Evolutionary conservation across 1,140 invertebrate genomes (phyloP), one percentile per base, ranked within the genome.

Genomic region (Trachelipus rathkii): DNA sequence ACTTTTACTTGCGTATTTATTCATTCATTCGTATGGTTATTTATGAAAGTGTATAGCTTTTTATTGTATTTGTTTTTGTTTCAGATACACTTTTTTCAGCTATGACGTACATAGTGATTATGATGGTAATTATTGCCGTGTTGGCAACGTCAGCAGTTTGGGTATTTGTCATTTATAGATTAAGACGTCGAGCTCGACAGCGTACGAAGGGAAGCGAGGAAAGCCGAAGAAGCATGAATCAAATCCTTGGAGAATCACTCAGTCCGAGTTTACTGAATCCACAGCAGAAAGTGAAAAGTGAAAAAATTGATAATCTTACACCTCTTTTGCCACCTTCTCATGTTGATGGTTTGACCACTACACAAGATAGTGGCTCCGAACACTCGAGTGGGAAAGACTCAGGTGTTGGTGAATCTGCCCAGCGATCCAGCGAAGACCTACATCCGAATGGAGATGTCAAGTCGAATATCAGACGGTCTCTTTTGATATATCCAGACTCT

Each of bases 141-240:
- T 92, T 97, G 19, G 89, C 90, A 6, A 96, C 94, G 5, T 96
- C 94, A 0, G 88, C 95, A 11, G 89, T 96, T 43, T 97, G 95
- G 95, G 93, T 95, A 11, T 90, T 94, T 8, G 92, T 96, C 76
- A 95, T 96, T 82, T 95, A 96, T 84, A 92, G 95, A 82, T 93
- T 93, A 0, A 85, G 91, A 72, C 89, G 89, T 84, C 87, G 89
- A 15, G 86, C 89, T 82, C 78, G 71, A 19, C 79, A 44, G 23
- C 44, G 50, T 0, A 19, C 11, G 11, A 33, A 33, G 6, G 50
- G 11, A 13, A 15, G 50, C 50, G 50, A 60, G 1, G 50, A 60
- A 60, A 19, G 8, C 11, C 11, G 50, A 19, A 13, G 50, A 8
- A 19, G 75, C 24, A 45, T 78, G 24, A 45, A 74, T 21, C 66